A percentile compares a stretch with the other conserved stretches of the same genome.
Conservation (phyloP, 2,888 invertebrate species). For the Digitonthophagus gazella region DNA sequence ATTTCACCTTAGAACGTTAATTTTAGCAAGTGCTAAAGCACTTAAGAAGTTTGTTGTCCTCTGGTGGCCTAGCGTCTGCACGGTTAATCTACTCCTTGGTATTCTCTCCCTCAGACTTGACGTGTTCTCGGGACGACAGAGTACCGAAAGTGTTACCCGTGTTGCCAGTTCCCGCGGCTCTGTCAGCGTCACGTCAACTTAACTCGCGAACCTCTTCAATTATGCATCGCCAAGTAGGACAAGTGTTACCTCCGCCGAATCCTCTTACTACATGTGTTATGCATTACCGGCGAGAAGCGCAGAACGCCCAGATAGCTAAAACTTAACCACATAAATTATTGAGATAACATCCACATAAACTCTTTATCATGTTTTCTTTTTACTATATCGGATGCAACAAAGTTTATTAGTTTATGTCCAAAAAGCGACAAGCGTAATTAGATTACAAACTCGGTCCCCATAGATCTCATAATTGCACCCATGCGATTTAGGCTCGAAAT, state of each 20-base stretch:
- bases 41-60: not conserved
- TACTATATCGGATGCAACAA: too few relatives aligned
- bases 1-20: not conserved
- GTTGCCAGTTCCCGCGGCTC: conserved; percentile 12
- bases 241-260: conserved; percentile 22
- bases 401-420: too few relatives aligned
- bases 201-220: conserved; percentile 29
- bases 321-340: too few relatives aligned
- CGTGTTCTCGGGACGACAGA: not conserved
- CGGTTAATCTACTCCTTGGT: not conserved
- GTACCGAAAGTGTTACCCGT: conserved; percentile 12
- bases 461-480: not conserved
- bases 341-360: too few relatives aligned
- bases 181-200: conserved; percentile 20
- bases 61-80: not conserved
- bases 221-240: conserved; percentile 29
- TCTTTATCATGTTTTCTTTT: too few relatives aligned
- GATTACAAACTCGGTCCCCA: not conserved
- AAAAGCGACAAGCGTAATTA: not conserved
- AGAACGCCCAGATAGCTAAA: conserved; percentile 13
- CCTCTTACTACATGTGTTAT: conserved; percentile 33
- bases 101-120: not conserved
- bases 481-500: not conserved
- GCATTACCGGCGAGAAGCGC: conserved; percentile 26
- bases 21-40: not conserved